Evolutionary conservation across 2,113 vertebrate species (phyloP), one percentile per base, ranked within the genome.

Genomic region (Chaetodon trifascialis): DNA sequence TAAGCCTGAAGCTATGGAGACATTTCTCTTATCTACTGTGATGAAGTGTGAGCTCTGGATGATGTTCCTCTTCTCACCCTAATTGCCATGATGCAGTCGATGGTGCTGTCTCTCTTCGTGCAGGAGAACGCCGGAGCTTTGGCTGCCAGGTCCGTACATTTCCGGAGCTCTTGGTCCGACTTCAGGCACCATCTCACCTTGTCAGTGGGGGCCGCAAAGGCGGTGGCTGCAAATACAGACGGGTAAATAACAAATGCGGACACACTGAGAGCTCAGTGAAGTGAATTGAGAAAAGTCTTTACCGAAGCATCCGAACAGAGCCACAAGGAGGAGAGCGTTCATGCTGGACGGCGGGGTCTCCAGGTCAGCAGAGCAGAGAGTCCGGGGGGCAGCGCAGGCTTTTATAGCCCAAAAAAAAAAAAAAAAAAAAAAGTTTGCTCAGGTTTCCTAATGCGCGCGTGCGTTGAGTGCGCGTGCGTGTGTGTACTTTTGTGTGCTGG

Each of bases 301-400:
- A 96, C 95, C 94, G 6, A 96, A 73, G 80, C 79, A 93, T 47
- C 91, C 89, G n/a, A 96, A 76, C 56, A 95, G 73, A 8, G 83
- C 36, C 5, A 70, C 67, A 9, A 87, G 30, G 68, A 92, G 63
- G 25, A 94, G 73, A 85, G 75, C 12, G 73, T 94, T 94, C 95
- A 95, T 95, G 56, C 23, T 92, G 83, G 83, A 49, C 38, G 4
- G 51, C 6, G 66, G 42, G 40, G 80, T 86, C 71, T 89, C 58
- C 74, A 25, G 71, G 64, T 75, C 73, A 83, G 86, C 36, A 55
- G 70, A 91, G 86, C 85, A 83, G 87, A 73, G 2, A 0, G 70
- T 51, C 16, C 11, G 7, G 5, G 47, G 23, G 52, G 30, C 17
- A 60, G 75, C 21, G 3, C 42, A 0, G 38, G 44, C 72, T 89